These are phyloP conservation scores for Leptinotarsa texana DNA, from an alignment of 1,140 invertebrate genomes.

Conservation along the genomic window DNA sequence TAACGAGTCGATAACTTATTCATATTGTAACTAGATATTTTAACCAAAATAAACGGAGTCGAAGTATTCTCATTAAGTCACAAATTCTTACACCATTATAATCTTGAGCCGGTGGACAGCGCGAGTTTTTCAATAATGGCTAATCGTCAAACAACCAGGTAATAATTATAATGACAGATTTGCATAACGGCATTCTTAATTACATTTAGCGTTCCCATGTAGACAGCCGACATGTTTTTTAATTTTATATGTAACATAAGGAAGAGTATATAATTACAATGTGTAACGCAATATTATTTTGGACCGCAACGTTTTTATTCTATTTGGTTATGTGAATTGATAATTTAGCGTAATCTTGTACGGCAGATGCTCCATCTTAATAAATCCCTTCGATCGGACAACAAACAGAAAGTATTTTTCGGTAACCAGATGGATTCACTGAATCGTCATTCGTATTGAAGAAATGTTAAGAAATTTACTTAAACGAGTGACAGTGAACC, in stretches of 20 bases:
- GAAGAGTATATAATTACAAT: conserved; percentile 13
- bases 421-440: too few species aligned
- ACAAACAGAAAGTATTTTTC: too few species aligned
- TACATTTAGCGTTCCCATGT: conserved; percentile 8
- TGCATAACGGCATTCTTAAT: conserved; percentile 11
- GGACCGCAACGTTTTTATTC: conserved; percentile 3
- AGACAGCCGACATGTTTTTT: neutral
- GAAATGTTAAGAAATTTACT: too few species aligned
- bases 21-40: too few species aligned
- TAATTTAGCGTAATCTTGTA: neutral
- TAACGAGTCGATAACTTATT: too few species aligned
- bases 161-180: conserved; percentile 4
- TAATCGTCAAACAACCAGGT: neutral
- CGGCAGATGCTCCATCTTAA: neutral
- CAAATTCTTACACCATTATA: too few species aligned
- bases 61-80: too few species aligned
- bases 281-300: conserved; percentile 13
- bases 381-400: neutral
- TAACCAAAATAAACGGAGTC: too few species aligned
- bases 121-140: too few species aligned
- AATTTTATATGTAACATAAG: conserved; percentile 10
- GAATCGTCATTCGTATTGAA: too few species aligned
- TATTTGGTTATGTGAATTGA: conserved; percentile 3
- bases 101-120: too few species aligned
- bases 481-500: too few species aligned